phyloP scores from a whole-genome alignment of 1,140 invertebrate genomes.

The Philopotamus ludificatus region DNA sequence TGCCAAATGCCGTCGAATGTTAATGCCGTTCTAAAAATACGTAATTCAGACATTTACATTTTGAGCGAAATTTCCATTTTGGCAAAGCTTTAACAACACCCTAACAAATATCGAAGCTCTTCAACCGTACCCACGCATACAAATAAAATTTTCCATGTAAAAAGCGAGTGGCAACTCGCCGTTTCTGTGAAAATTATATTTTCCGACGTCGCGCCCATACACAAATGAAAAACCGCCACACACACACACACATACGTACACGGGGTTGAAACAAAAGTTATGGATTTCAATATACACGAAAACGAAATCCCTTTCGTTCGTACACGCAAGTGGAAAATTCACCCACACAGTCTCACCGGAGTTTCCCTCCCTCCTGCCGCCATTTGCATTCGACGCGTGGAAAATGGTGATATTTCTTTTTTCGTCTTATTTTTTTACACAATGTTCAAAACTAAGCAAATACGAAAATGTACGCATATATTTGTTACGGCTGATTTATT shows the following conservation, averaged over 20 bases:
- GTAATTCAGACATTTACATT: too few species aligned
- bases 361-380: conserved; percentile 5
- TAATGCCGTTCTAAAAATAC: too few species aligned
- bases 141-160: too few species aligned
- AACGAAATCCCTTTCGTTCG: neutral
- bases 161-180: neutral
- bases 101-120: conserved; percentile 11
- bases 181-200: conserved; percentile 29
- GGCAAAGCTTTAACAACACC: conserved; percentile 22
- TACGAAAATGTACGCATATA: too few species aligned
- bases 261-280: neutral
- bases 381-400: conserved; percentile 27
- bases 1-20: too few species aligned
- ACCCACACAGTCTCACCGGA: neutral
- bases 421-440: too few species aligned
- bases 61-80: conserved; percentile 26
- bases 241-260: neutral
- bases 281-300: neutral
- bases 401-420: neutral
- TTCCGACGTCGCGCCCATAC: neutral
- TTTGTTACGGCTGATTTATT: too few species aligned
- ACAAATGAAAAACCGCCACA: neutral
- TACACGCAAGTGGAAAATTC: neutral
- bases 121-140: neutral
- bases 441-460: too few species aligned